Percentiles rank a stretch among this genome's conserved stretches.
phyloP scores from a whole-genome alignment of 2,113 vertebrate genomes.

The Perognathus longimembris region DNA sequence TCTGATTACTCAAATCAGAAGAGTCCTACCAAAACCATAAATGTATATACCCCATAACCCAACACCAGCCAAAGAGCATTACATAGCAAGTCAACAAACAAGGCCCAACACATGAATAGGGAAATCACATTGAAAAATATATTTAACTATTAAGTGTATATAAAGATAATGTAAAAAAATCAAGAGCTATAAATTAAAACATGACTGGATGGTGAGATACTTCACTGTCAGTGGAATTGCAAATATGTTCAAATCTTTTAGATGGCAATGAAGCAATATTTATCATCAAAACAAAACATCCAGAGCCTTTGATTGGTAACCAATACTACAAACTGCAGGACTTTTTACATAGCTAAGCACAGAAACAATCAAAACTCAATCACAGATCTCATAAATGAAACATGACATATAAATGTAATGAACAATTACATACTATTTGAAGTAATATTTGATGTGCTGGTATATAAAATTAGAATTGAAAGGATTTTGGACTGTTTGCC shows the following conservation, averaged over 20 bases:
- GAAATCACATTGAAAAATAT: slow-evolving; percentile 1
- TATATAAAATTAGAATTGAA: background rate
- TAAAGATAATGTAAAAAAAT: slow-evolving; percentile 49
- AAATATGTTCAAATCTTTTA: slow-evolving; percentile 38
- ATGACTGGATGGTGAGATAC: background rate
- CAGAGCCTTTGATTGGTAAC: background rate
- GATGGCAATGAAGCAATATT: background rate
- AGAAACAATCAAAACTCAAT: slow-evolving; percentile 28
- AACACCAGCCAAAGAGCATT: background rate
- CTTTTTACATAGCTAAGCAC: slow-evolving; percentile 31
- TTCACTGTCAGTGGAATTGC: background rate
- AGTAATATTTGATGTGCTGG: background rate
- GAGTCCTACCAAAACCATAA: slow-evolving; percentile 11
- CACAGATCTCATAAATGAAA: slow-evolving; percentile 20
- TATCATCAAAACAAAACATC: slow-evolving; percentile 39
- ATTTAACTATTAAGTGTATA: slow-evolving; percentile 16
- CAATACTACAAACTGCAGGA: background rate
- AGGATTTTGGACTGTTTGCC: background rate
- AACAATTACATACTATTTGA: background rate
- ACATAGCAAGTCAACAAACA: background rate
- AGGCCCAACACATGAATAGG: background rate
- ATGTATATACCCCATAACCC: background rate
- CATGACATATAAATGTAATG: background rate
- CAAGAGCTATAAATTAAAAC: slow-evolving; percentile 45
- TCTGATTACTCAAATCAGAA: background rate